A percentile compares a stretch with the other conserved stretches of the same genome.
phyloP scores from a whole-genome alignment of 1,140 invertebrate species.

The Maconellicoccus hirsutus region DNA sequence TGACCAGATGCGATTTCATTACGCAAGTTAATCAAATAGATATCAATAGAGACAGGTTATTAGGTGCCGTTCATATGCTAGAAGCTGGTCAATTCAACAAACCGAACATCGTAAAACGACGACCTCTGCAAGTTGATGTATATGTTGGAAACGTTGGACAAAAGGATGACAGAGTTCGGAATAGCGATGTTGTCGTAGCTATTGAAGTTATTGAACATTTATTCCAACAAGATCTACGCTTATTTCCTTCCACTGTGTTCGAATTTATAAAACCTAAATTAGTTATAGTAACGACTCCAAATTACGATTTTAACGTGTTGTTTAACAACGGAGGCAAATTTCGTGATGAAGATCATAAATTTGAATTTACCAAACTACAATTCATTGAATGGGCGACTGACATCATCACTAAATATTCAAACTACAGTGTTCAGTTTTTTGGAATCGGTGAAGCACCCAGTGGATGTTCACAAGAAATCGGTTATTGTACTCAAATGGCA shows the following conservation, averaged over 20 bases:
- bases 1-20: not conserved
- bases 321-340: not conserved
- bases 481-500: not conserved
- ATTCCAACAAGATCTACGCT: not conserved
- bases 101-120: not conserved
- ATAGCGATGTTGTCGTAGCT: not conserved
- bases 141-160: not conserved
- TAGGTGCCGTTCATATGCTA: not conserved
- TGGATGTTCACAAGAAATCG: not conserved
- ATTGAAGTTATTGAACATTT: constrained; percentile 12
- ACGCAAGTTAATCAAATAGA: not conserved
- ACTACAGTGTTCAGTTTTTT: not conserved
- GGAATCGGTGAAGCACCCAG: not conserved
- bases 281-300: not conserved
- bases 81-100: not conserved
- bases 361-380: not conserved
- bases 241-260: not conserved
- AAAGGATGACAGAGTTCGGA: not conserved
- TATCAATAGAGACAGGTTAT: not conserved
- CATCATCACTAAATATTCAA: not conserved
- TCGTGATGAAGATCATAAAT: not conserved
- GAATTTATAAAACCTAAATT: not conserved
- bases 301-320: constrained; percentile 5
- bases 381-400: not conserved
- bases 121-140: not conserved